Conservation (phyloP, 2,888 invertebrate genomes). For the Seira musarum region DNA sequence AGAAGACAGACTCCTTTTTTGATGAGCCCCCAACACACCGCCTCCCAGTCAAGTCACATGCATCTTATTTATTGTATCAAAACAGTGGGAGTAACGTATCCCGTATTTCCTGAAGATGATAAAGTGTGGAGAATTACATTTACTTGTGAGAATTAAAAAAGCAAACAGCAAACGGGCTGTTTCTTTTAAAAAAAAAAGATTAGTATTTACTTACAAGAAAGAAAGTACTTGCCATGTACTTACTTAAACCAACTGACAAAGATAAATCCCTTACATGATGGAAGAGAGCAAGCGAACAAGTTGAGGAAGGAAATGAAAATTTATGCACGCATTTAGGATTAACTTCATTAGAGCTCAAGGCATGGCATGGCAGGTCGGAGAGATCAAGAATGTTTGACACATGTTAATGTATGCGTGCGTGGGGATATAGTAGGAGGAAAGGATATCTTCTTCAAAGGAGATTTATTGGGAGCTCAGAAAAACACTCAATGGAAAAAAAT, state of each 20-base stretch:
- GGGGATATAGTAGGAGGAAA: too few relatives aligned
- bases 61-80: constrained; percentile 35
- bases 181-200: too few relatives aligned
- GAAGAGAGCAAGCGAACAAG: constrained; percentile 2
- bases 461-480: too few relatives aligned
- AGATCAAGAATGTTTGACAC: constrained; percentile 61
- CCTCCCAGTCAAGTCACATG: too few relatives aligned
- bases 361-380: constrained; percentile 56
- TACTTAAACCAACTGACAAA: constrained; percentile 45
- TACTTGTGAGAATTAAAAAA: too few relatives aligned
- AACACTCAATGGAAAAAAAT: too few relatives aligned
- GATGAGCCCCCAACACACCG: constrained; percentile 42
- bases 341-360: constrained; percentile 56
- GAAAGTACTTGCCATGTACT: constrained; percentile 22
- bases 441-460: too few relatives aligned
- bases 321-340: constrained; percentile 65
- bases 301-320: constrained; percentile 54
- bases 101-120: constrained; percentile 45
- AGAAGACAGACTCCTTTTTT: constrained; percentile 47
- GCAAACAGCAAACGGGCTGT: too few relatives aligned
- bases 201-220: too few relatives aligned
- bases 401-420: constrained; percentile 55
- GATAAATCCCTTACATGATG: constrained; percentile 37
- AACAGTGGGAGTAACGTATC: constrained; percentile 25
- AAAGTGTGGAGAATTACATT: background rate